phyloP scores from a whole-genome alignment of 2,113 vertebrate species.

The Syngnathus scovelli region DNA sequence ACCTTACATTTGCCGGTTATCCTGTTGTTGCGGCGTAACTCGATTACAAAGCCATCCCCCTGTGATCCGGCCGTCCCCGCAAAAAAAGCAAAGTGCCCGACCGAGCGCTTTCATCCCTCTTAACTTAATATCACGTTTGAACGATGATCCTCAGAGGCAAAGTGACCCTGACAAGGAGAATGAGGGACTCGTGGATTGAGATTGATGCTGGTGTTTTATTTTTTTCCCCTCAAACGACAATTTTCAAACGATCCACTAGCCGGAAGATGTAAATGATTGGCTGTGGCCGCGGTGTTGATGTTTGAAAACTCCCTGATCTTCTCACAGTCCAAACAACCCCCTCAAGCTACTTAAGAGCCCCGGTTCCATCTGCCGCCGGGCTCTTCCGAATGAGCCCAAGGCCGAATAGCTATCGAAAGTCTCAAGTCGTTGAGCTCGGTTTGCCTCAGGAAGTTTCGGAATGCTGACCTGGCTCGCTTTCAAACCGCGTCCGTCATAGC shows the following conservation, averaged over 20 bases:
- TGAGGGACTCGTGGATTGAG: slow-evolving; percentile 3
- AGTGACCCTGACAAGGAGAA: slow-evolving; percentile 34
- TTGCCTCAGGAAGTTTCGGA: background rate
- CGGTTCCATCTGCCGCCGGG: slow-evolving; percentile 15
- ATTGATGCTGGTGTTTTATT: background rate
- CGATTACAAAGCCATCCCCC: slow-evolving; percentile 27
- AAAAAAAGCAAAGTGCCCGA: slow-evolving; percentile 37
- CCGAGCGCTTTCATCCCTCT: slow-evolving; percentile 38
- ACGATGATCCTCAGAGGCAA: slow-evolving; percentile 22
- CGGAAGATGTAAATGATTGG: slow-evolving; percentile 24
- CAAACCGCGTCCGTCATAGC: background rate
- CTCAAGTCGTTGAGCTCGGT: background rate
- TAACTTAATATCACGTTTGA: slow-evolving; percentile 52
- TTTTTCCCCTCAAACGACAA: background rate
- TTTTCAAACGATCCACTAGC: background rate
- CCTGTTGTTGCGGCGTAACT: too few relatives aligned
- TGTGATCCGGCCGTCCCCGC: slow-evolving; percentile 33
- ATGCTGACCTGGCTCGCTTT: background rate
- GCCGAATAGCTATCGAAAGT: background rate
- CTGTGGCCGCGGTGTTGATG: slow-evolving; percentile 26
- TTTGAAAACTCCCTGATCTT: slow-evolving; percentile 29
- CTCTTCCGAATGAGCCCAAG: background rate
- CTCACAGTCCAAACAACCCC: slow-evolving; percentile 26
- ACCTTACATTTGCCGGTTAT: slow-evolving; percentile 25
- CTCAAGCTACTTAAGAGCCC: slow-evolving; percentile 38